Conservation (phyloP, 2,888 invertebrate genomes). For the Nomada ferruginata region DNA sequence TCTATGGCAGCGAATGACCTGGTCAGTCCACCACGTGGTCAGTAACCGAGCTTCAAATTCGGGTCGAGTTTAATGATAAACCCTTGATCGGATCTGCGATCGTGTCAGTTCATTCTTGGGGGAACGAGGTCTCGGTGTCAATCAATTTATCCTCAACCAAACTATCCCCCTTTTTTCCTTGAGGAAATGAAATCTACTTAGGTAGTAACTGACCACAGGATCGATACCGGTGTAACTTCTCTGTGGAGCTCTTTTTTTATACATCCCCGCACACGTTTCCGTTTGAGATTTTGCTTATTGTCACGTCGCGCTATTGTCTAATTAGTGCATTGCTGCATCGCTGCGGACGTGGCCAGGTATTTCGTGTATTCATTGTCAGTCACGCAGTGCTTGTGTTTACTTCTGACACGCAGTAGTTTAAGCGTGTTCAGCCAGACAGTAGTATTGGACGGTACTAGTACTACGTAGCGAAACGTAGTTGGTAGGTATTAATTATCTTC, state of each 20-base stretch:
- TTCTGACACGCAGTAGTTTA: slow-evolving; percentile 42
- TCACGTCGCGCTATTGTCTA: background rate
- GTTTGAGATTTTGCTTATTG: background rate
- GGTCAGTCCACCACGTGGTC: slow-evolving; percentile 83
- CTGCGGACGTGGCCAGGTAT: slow-evolving; percentile 14
- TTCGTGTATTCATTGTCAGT: slow-evolving; percentile 34
- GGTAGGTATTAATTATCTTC: slow-evolving; percentile 15
- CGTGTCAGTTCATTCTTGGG: slow-evolving; percentile 40
- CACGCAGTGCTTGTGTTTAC: slow-evolving; percentile 58
- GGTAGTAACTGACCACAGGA: slow-evolving; percentile 2
- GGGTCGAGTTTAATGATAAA: slow-evolving; percentile 64
- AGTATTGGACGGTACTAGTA: slow-evolving; percentile 34
- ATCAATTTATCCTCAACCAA: slow-evolving; percentile 36
- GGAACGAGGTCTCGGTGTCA: slow-evolving; percentile 43
- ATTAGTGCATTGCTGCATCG: slow-evolving; percentile 26
- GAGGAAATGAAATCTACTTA: background rate
- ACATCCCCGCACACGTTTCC: background rate
- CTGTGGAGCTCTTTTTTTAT: background rate
- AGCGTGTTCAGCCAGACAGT: slow-evolving; percentile 43
- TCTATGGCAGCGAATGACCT: slow-evolving; percentile 82
- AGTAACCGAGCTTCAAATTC: slow-evolving; percentile 71
- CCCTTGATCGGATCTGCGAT: slow-evolving; percentile 58
- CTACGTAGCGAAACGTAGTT: slow-evolving; percentile 21
- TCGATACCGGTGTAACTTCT: slow-evolving; percentile 29
- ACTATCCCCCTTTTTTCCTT: slow-evolving; percentile 14